These are phyloP conservation scores for Myiagra hebetior DNA, from an alignment of 2,113 vertebrate species.

Conservation along the genomic window DNA sequence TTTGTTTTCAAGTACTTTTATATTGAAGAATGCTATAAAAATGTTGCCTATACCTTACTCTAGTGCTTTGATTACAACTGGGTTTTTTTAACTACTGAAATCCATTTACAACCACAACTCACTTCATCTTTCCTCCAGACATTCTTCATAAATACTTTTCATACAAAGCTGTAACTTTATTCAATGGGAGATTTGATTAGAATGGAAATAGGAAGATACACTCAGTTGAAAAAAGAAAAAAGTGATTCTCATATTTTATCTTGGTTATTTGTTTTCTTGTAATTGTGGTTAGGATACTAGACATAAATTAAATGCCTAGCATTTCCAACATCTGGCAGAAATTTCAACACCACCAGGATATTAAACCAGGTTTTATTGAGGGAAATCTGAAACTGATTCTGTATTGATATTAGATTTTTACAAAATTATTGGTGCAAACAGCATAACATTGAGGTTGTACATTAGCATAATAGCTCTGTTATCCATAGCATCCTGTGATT, in stretches of 20 bases:
- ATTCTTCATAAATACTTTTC: neutral
- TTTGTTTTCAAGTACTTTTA: neutral
- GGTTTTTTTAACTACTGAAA: neutral
- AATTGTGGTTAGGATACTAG: neutral
- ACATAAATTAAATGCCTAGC: neutral
- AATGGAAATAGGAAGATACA: neutral
- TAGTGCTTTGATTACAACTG: neutral
- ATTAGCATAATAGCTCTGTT: neutral
- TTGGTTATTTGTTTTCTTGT: neutral
- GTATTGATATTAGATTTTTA: constrained; percentile 44
- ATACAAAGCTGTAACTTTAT: neutral
- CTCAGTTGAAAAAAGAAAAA: neutral
- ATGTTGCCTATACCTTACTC: neutral
- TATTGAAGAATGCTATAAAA: neutral
- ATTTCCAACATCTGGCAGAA: neutral
- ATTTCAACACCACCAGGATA: neutral
- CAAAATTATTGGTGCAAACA: constrained; percentile 77
- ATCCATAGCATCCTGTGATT: neutral
- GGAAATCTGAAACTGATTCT: neutral
- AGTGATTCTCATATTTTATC: neutral
- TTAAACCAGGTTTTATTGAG: neutral
- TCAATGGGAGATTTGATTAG: neutral
- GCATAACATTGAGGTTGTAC: neutral
- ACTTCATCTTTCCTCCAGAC: neutral
- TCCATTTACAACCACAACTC: neutral